Conservation (phyloP, 1,140 invertebrate species). For the Drosophila takahashii region DNA sequence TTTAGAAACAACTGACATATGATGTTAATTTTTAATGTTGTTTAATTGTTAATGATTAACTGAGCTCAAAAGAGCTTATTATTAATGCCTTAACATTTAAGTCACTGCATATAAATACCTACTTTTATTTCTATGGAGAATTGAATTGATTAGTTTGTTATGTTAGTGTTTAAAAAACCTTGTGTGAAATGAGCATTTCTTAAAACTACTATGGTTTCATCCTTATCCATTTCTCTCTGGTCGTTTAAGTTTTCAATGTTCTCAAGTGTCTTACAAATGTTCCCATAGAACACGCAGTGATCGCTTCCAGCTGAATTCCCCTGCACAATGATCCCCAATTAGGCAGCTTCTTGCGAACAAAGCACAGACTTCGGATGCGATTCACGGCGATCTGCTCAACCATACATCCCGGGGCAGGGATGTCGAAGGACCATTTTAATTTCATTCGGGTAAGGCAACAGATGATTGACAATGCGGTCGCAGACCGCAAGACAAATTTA, state of each 20-base stretch:
- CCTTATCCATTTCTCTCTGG: background rate
- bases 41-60: too few relatives aligned
- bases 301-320: conserved; percentile 39
- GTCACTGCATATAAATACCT: too few relatives aligned
- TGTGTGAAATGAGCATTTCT: background rate
- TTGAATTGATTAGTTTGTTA: background rate
- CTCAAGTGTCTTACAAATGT: background rate
- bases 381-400: conserved; percentile 15
- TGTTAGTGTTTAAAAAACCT: too few relatives aligned
- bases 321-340: conserved; percentile 39
- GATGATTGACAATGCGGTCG: conserved; percentile 72
- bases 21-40: too few relatives aligned
- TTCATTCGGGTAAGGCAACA: conserved; percentile 55
- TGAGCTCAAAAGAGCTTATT: too few relatives aligned
- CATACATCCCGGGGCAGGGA: conserved; percentile 37
- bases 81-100: too few relatives aligned
- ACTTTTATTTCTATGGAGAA: too few relatives aligned
- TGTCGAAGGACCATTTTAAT: conserved; percentile 44
- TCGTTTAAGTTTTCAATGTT: background rate
- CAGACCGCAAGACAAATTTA: conserved; percentile 76
- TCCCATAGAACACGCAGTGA: conserved; percentile 6
- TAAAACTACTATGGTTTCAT: background rate
- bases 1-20: too few relatives aligned
- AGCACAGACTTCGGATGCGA: conserved; percentile 3
- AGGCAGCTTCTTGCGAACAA: conserved; percentile 18